A percentile compares a stretch with the other conserved stretches of the same genome.
Evolutionary conservation across 2,797 vertebrate species (phyloP).

Genomic region (Podarcis siculus): DNA sequence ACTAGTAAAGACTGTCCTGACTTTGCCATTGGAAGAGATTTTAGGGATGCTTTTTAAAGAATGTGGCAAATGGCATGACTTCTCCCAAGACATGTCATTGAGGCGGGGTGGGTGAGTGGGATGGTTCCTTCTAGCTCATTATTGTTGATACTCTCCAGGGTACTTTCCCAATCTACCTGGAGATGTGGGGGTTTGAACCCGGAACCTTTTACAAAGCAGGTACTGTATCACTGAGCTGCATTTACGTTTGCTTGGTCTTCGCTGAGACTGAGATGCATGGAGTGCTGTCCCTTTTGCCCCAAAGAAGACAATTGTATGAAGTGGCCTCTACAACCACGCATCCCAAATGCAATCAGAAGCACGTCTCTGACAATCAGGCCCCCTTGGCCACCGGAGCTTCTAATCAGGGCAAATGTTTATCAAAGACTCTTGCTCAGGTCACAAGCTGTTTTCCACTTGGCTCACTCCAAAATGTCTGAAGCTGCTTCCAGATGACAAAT

Average conservation of each 20-base stretch:
- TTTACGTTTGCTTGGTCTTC: background rate
- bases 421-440: background rate
- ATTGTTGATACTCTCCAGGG: no score
- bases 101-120: no score
- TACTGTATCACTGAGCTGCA: no score
- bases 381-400: background rate
- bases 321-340: background rate
- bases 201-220: no score
- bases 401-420: slow-evolving; percentile 2
- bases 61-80: no score
- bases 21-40: no score
- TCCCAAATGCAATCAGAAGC: slow-evolving; percentile 6
- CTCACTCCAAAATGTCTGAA: background rate
- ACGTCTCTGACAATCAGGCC: background rate
- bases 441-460: background rate
- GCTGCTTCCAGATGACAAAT: slow-evolving; percentile 4
- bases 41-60: no score
- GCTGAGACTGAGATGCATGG: background rate
- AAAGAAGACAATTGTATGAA: background rate
- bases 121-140: no score
- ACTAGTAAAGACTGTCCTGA: no score
- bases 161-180: no score
- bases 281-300: background rate
- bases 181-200: no score
- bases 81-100: no score